A percentile compares a stretch with the other conserved stretches of the same genome.
Evolutionary conservation across 2,797 vertebrate species (phyloP).

Genomic region (Melanotaenia maccullochi): DNA sequence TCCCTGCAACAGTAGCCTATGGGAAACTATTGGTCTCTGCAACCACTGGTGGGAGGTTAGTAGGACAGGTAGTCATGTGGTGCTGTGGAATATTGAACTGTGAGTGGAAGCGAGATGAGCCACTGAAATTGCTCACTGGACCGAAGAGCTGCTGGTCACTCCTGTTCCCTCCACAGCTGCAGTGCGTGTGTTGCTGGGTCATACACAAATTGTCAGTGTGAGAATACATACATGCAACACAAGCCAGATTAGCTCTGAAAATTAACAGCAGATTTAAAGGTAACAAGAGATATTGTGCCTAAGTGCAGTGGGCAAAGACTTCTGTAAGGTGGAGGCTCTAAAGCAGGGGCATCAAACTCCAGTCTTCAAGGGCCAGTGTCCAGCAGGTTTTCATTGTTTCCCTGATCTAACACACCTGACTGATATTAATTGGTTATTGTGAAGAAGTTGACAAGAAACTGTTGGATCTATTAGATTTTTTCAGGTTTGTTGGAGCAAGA

Average conservation of each 20-base stretch:
- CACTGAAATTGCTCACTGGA: conserved; percentile 30
- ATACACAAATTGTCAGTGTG: neutral
- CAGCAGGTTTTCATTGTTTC: no score
- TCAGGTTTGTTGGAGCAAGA: no score
- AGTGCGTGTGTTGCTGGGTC: conserved; percentile 1
- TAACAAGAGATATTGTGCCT: neutral
- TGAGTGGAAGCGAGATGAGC: neutral
- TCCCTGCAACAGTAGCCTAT: conserved; percentile 23
- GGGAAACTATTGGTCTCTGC: conserved; percentile 48
- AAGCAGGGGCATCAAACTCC: no score
- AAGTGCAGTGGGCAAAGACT: no score
- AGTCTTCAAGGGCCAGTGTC: no score
- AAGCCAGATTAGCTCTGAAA: neutral
- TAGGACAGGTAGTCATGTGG: conserved; percentile 59
- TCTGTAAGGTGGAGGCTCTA: neutral
- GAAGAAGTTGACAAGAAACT: no score
- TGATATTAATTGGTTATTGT: no score
- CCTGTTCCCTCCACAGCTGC: conserved; percentile 1
- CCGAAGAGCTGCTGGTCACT: conserved; percentile 9
- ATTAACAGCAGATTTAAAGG: neutral
- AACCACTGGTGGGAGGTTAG: conserved; percentile 46
- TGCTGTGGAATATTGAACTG: conserved; percentile 38
- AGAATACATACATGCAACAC: neutral
- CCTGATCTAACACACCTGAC: no score
- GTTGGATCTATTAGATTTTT: no score